A percentile compares a stretch with the other conserved stretches of the same genome.
phyloP scores from a whole-genome alignment of 2,113 vertebrate genomes.

The Petrocephalus microphthalmus region DNA sequence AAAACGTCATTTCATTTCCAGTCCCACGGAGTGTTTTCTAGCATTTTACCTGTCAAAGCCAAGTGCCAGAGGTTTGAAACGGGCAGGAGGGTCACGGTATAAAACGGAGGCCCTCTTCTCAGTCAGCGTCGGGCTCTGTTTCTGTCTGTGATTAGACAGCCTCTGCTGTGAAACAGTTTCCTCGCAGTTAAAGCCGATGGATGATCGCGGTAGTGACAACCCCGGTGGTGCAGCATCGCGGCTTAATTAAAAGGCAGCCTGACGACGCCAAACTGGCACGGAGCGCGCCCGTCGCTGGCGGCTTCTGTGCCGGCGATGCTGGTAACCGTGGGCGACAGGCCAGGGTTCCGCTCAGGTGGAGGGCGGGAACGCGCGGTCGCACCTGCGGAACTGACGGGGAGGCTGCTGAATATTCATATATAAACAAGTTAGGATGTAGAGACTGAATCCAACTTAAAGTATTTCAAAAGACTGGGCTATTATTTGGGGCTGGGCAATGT shows the following conservation, averaged over 20 bases:
- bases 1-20: not conserved
- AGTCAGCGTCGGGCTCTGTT: not conserved
- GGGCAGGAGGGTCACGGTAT: not conserved
- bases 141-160: constrained; percentile 5
- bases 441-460: constrained; percentile 30
- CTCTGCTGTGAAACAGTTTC: constrained; percentile 16
- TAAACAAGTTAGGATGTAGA: constrained; percentile 23
- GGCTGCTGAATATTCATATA: constrained; percentile 3
- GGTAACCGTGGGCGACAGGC: not conserved
- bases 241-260: constrained; percentile 34
- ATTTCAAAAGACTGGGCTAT: constrained; percentile 30
- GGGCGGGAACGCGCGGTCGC: not conserved
- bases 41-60: not conserved
- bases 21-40: not conserved
- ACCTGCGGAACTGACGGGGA: not conserved
- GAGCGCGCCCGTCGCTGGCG: not conserved
- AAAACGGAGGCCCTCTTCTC: not conserved
- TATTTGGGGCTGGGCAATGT: constrained; percentile 25
- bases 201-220: constrained; percentile 20
- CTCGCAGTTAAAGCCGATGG: constrained; percentile 22
- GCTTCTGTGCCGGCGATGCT: not conserved
- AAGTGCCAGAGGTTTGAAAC: not conserved
- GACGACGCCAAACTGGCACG: constrained; percentile 6
- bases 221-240: not conserved
- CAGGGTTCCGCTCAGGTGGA: not conserved